Base-by-base conservation (phyloP, 2,888 invertebrate genomes). In the Lycocerus yunnanus region DNA sequence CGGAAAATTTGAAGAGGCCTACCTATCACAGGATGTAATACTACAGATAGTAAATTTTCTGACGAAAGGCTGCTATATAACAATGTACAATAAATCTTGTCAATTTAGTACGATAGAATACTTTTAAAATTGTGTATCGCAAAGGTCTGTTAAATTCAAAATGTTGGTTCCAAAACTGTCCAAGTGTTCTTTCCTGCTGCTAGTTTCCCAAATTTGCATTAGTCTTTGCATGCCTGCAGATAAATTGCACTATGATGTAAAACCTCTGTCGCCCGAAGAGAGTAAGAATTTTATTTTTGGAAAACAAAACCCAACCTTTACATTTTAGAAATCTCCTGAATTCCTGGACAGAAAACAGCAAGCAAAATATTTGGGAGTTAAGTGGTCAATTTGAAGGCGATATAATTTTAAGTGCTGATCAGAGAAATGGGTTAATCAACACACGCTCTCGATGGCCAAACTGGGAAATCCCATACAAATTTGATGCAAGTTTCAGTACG, bases 301-400 rank as follows among this genome's bases (percentile, higher is more conserved):
- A 15, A 18, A 10, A 13, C 15, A 27, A 11, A n/a, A 43, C 3
- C 13, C 10, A 61, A 60, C 3, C 11, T n/a, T 43, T 58, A 16
- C n/a, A 59, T 20, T 63, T 63, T 20, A 63, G 61, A 15, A 63
- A 63, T 2, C n/a, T 16, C 9, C 16, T 63, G n/a, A 11, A 15
- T n/a, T 27, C 20, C 43, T 61, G 76, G 72, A 72, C 71, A 3
- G 69, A 71, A 60, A 24, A 73, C 13, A 68, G 61, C 20, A 14
- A 24, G n/a, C 71, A 71, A 58, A 58, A 20, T 15, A 66, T 66
- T 13, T 71, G 71, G 71, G 66, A 66, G 21, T 14, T 71, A 20
- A 71, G 71, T n/a, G 71, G 71, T n/a, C 71, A 71, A 58, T 71
- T 71, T 18, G 58, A 71, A 66, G 71, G 71, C 11, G 71, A 71